Conservation (phyloP, 2,888 invertebrate species). For the Mylabris sibirica region DNA sequence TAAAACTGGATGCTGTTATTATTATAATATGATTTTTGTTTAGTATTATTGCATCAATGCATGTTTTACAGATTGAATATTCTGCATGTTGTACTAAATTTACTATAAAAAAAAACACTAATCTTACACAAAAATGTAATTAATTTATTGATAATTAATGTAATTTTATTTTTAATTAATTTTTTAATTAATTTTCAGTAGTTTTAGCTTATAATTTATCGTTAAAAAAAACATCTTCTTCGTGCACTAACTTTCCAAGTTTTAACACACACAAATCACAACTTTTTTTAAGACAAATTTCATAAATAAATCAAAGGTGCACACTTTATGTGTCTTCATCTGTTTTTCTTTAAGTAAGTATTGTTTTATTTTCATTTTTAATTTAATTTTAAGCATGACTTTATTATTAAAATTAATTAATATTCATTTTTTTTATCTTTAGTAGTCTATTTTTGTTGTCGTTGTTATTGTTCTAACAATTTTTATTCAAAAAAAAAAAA, state of each 20-base stretch:
- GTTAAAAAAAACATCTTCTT: conserved; percentile 27
- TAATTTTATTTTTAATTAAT: conserved; percentile 21
- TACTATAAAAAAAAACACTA: too few relatives aligned
- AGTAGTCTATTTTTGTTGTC: conserved; percentile 29
- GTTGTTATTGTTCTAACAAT: conserved; percentile 14
- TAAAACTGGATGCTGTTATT: neutral
- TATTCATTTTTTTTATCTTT: conserved; percentile 32
- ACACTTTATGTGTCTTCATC: conserved; percentile 34
- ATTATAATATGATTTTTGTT: neutral
- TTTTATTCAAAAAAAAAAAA: neutral
- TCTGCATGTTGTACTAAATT: neutral
- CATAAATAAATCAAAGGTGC: conserved; percentile 7
- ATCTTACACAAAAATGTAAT: neutral
- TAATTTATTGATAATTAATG: conserved; percentile 14
- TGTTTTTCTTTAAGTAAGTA: conserved; percentile 44
- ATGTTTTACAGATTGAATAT: neutral
- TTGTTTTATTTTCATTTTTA: conserved; percentile 32
- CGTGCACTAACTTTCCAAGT: conserved; percentile 44
- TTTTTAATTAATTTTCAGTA: conserved; percentile 34
- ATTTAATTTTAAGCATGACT: conserved; percentile 20
- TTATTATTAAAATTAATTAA: conserved; percentile 31
- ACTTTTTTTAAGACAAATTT: conserved; percentile 21
- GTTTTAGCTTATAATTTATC: conserved; percentile 33
- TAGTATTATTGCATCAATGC: neutral
- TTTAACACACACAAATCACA: conserved; percentile 47